Conservation (phyloP, 2,888 invertebrate genomes). For the Drosophila dives region DNA sequence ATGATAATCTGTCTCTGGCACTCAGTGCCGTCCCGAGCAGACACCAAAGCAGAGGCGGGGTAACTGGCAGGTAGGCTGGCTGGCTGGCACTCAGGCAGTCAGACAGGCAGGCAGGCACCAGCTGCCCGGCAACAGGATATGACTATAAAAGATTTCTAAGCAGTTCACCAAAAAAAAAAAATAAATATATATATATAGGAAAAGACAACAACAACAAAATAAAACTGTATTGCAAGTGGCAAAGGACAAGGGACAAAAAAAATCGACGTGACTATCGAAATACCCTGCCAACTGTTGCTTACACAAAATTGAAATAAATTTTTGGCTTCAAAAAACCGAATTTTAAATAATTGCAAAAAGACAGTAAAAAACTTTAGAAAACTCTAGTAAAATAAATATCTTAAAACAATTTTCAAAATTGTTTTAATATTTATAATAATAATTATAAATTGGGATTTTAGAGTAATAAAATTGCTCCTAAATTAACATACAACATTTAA, state of each 20-base stretch:
- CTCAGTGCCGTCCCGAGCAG: conserved; percentile 22
- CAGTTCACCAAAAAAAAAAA: conserved; percentile 5
- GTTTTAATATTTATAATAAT: background rate
- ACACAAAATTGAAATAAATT: no score
- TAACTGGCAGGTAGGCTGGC: conserved; percentile 8
- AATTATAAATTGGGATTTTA: background rate
- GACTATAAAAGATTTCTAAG: conserved; percentile 55
- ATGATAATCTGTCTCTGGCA: conserved; percentile 76
- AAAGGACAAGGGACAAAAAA: background rate
- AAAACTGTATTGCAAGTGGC: conserved; percentile 9
- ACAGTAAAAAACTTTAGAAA: no score
- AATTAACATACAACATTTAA: background rate
- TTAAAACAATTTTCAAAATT: no score
- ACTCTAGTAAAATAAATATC: no score
- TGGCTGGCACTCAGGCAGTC: conserved; percentile 1
- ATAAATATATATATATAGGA: background rate
- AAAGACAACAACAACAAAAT: background rate
- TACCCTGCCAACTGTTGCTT: background rate
- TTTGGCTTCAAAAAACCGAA: no score
- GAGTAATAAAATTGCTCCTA: background rate
- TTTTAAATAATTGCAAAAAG: no score
- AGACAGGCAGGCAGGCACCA: conserved; percentile 3
- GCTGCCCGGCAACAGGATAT: conserved; percentile 55
- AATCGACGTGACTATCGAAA: background rate
- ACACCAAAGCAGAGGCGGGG: conserved; percentile 13